phyloP scores from a whole-genome alignment of 2,888 invertebrate species.

The Biston stratarius region DNA sequence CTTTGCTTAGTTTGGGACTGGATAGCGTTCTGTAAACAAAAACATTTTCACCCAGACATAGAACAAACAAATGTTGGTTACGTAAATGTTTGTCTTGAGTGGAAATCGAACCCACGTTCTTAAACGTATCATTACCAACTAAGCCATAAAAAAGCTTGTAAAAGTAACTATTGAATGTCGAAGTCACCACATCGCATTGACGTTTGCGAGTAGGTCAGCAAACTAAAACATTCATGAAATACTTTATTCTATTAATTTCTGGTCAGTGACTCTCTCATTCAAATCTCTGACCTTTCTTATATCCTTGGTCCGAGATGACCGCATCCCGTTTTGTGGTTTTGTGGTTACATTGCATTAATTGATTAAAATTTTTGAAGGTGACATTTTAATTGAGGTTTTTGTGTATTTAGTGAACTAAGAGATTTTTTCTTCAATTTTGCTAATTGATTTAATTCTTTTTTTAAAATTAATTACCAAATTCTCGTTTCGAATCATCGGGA shows the following conservation, averaged over 20 bases:
- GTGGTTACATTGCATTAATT: conserved; percentile 16
- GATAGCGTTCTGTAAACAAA: too few relatives aligned
- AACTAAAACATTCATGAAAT: neutral
- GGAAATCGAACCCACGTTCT: too few relatives aligned
- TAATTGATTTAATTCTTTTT: too few relatives aligned
- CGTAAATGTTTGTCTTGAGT: too few relatives aligned
- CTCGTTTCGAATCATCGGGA: too few relatives aligned
- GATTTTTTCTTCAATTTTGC: neutral
- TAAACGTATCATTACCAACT: too few relatives aligned
- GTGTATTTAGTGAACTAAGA: neutral
- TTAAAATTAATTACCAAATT: too few relatives aligned
- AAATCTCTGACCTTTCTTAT: neutral
- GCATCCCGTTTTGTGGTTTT: conserved; percentile 31
- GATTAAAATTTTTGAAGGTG: conserved; percentile 19
- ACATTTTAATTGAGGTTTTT: conserved; percentile 5
- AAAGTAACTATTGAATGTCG: neutral
- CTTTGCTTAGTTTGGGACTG: too few relatives aligned
- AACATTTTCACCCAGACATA: too few relatives aligned
- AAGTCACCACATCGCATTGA: neutral
- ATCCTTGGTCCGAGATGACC: conserved; percentile 4
- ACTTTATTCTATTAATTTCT: neutral
- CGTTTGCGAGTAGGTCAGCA: neutral
- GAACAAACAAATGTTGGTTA: too few relatives aligned
- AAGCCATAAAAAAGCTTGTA: too few relatives aligned
- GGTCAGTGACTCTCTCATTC: neutral